Evolutionary conservation across 2,888 invertebrate genomes (phyloP).

Genomic region (Agrochola lychnidis): DNA sequence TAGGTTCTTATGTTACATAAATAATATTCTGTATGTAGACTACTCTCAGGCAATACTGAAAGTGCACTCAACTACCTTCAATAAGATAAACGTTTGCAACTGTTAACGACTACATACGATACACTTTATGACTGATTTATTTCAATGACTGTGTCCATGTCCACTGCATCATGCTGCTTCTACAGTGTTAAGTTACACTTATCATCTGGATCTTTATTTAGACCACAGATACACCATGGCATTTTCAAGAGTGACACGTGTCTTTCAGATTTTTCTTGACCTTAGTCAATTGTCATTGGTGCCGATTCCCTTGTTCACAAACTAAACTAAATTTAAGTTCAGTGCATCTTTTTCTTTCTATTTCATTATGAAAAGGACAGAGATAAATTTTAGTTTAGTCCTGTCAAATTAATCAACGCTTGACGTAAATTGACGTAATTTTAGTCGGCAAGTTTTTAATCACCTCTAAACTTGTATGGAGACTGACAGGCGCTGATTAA

Average conservation of each 20-base stretch:
- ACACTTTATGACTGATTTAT: slow-evolving; percentile 48
- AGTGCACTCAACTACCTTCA: slow-evolving; percentile 66
- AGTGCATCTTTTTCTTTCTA: no score
- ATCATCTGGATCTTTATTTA: slow-evolving; percentile 7
- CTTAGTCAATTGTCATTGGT: slow-evolving; percentile 1
- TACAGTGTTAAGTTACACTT: background rate
- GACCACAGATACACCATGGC: background rate
- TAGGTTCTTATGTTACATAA: background rate
- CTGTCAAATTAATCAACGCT: no score
- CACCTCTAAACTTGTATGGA: no score
- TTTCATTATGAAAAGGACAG: no score
- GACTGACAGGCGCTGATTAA: no score
- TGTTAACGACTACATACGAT: slow-evolving; percentile 57
- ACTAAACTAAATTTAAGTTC: no score
- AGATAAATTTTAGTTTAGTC: no score
- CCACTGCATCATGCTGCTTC: slow-evolving; percentile 12
- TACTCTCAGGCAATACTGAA: slow-evolving; percentile 35
- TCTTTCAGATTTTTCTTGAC: background rate
- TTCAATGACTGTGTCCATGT: slow-evolving; percentile 46
- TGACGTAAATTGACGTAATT: no score
- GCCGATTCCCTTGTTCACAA: no score
- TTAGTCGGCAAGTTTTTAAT: no score
- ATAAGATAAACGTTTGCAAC: slow-evolving; percentile 63
- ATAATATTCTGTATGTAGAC: background rate
- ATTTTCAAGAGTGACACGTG: background rate